A percentile compares a stretch with the other conserved stretches of the same genome.
phyloP scores from a whole-genome alignment of 1,140 invertebrate species.

The Conus betulinus region DNA sequence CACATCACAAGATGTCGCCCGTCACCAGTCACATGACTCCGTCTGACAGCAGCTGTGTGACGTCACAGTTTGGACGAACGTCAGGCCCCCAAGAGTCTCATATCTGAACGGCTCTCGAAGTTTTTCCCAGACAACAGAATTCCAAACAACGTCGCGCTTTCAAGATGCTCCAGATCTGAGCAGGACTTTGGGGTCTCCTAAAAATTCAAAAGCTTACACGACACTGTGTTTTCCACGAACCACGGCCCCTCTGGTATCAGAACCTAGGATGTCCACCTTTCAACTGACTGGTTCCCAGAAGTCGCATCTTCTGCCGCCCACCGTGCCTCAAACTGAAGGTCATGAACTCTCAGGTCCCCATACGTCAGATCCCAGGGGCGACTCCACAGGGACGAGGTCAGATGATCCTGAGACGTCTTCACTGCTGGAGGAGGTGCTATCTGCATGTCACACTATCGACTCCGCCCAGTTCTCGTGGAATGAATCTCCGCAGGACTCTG shows the following conservation, averaged over 20 bases:
- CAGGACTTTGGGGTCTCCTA: not conserved
- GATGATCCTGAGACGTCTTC: not conserved
- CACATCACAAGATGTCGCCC: constrained; percentile 54
- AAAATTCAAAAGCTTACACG: not conserved
- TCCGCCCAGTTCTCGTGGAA: not conserved
- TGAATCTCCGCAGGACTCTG: not conserved
- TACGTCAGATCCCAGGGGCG: not conserved
- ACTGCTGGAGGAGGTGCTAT: not conserved
- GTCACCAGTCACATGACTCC: not conserved
- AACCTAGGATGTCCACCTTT: not conserved
- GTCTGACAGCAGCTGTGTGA: not conserved
- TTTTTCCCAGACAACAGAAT: not conserved
- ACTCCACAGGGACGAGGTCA: not conserved
- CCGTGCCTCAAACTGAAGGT: not conserved
- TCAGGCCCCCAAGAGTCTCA: not conserved
- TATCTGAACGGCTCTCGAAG: not conserved
- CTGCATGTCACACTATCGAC: not conserved
- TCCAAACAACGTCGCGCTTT: not conserved
- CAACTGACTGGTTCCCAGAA: not conserved
- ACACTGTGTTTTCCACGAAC: not conserved
- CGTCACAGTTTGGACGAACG: constrained; percentile 37
- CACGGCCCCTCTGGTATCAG: not conserved
- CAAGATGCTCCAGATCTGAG: not conserved
- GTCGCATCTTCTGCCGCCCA: not conserved
- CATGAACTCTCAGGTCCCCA: too few relatives aligned